Evolutionary conservation across 1,140 invertebrate genomes (phyloP).

Genomic region (Tribolium madens): DNA sequence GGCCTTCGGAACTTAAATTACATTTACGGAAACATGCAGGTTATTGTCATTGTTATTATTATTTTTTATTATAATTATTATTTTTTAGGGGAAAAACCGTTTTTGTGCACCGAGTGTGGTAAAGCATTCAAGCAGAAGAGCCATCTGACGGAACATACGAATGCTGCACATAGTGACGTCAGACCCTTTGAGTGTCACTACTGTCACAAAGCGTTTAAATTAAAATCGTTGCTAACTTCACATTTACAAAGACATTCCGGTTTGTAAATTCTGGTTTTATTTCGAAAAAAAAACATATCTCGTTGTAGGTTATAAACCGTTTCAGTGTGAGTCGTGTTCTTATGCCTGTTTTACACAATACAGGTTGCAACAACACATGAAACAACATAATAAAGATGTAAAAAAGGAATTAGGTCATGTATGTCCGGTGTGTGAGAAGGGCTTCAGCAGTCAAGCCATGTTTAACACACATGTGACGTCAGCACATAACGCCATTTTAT

Average conservation of each 20-base stretch:
- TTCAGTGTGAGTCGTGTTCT: slow-evolving; percentile 50
- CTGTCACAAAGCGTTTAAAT: slow-evolving; percentile 61
- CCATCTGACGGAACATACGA: slow-evolving; percentile 60
- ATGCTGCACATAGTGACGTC: slow-evolving; percentile 58
- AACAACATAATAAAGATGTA: slow-evolving; percentile 45
- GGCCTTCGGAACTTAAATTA: slow-evolving; percentile 59
- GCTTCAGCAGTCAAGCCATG: slow-evolving; percentile 40
- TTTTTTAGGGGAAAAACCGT: slow-evolving; percentile 58
- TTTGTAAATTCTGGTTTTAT: slow-evolving; percentile 33
- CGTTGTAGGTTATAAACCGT: slow-evolving; percentile 52
- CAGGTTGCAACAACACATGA: slow-evolving; percentile 56
- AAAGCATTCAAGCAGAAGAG: slow-evolving; percentile 59
- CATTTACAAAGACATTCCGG: slow-evolving; percentile 61
- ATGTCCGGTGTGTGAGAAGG: slow-evolving; percentile 46
- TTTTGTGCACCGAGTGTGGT: slow-evolving; percentile 59
- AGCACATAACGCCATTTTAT: slow-evolving; percentile 50
- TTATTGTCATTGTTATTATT: no score
- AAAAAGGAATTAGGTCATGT: slow-evolving; percentile 42
- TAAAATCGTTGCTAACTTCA: slow-evolving; percentile 56
- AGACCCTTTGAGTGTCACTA: slow-evolving; percentile 59
- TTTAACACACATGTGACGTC: slow-evolving; percentile 49
- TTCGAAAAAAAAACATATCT: not conserved
- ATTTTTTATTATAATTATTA: not conserved
- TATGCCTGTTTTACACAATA: slow-evolving; percentile 54
- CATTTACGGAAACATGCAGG: slow-evolving; percentile 61